Percentiles rank a stretch among this genome's conserved stretches.
Conservation (phyloP, 2,797 vertebrate genomes). For the Gymnothorax javanicus region DNA sequence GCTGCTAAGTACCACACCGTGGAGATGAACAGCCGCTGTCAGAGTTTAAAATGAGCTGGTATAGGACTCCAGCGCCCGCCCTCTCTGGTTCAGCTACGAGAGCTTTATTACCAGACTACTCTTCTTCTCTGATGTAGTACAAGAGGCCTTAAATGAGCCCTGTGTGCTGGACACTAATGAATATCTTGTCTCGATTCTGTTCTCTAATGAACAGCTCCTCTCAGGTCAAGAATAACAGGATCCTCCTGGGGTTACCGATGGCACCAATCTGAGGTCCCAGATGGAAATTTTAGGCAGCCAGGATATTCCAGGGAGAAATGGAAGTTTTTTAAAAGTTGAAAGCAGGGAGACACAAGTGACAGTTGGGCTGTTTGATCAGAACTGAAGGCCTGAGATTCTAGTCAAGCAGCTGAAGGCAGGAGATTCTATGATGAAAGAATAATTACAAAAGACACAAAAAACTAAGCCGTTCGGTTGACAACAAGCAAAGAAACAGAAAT, state of each 20-base stretch:
- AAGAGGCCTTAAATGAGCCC: background rate
- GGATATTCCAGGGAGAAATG: background rate
- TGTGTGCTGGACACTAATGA: conserved; percentile 18
- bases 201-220: conserved; percentile 20
- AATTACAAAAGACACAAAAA: background rate
- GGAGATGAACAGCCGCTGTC: background rate
- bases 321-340: background rate
- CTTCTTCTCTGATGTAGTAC: background rate
- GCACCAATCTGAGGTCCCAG: background rate
- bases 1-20: background rate
- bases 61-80: background rate
- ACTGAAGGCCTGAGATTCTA: background rate
- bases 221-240: background rate
- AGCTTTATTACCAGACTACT: background rate
- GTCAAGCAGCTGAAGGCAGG: background rate
- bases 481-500: background rate
- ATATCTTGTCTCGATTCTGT: conserved; percentile 16
- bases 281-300: background rate
- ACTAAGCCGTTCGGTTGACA: background rate
- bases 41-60: background rate
- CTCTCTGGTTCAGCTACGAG: background rate
- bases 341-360: conserved; percentile 2
- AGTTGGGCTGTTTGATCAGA: background rate
- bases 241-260: background rate
- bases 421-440: background rate